These are phyloP conservation scores for Smutsia gigantea DNA, from an alignment of 2,797 vertebrate genomes.

Conservation along the genomic window DNA sequence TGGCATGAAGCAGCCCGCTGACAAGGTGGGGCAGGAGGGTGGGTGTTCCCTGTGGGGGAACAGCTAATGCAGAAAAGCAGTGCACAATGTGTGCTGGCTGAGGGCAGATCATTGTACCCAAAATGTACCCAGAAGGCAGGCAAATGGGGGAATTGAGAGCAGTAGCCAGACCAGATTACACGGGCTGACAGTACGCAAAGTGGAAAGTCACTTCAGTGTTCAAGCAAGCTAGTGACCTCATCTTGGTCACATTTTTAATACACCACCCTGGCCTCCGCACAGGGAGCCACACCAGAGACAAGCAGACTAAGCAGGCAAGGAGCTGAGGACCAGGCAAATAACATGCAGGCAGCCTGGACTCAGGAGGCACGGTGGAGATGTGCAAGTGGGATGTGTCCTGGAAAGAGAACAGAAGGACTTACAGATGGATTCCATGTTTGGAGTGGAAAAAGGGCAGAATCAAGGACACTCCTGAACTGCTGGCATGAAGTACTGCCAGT, in stretches of 20 bases:
- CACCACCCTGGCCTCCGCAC: neutral
- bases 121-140: neutral
- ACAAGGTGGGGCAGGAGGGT: too few relatives aligned
- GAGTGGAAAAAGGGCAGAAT: neutral
- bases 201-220: neutral
- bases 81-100: fast-evolving
- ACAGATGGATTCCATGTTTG: neutral
- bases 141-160: fast-evolving
- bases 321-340: neutral
- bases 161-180: fast-evolving
- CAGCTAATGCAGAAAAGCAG: neutral
- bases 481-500: neutral
- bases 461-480: neutral
- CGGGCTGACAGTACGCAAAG: fast-evolving
- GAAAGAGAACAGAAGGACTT: neutral
- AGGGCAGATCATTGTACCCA: fast-evolving
- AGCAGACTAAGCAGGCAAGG: neutral
- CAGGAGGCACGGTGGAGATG: neutral
- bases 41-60: neutral
- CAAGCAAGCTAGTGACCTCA: neutral
- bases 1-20: neutral
- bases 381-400: neutral
- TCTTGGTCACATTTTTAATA: neutral
- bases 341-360: neutral
- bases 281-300: neutral